These are phyloP conservation scores for Arion vulgaris DNA, from an alignment of 1,140 invertebrate genomes.

Conservation along the genomic window DNA sequence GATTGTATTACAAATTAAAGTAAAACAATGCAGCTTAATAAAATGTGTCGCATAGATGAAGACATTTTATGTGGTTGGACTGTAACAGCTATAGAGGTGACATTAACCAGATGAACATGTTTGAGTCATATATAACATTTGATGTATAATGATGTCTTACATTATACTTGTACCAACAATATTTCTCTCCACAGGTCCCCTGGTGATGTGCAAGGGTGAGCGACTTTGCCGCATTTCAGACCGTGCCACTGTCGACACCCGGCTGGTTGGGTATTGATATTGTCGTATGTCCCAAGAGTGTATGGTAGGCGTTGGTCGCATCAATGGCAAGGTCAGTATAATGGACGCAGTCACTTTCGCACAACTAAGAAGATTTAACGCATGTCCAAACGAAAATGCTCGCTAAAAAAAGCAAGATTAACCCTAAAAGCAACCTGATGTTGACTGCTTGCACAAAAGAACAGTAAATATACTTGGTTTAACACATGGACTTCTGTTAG, in stretches of 20 bases:
- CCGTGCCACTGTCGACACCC: constrained; percentile 15
- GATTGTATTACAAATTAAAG: too few species aligned
- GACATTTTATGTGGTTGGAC: too few species aligned
- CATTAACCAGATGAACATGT: too few species aligned
- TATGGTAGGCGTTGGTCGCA: not conserved
- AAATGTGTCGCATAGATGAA: too few species aligned
- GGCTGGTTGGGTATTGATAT: constrained; percentile 3
- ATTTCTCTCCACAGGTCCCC: not conserved
- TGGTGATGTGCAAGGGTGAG: constrained; percentile 5
- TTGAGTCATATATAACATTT: too few species aligned
- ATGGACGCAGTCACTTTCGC: not conserved
- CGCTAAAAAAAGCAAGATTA: not conserved
- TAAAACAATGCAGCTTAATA: too few species aligned
- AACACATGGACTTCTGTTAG: not conserved
- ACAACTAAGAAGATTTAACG: constrained; percentile 8
- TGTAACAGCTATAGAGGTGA: too few species aligned
- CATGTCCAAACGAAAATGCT: constrained; percentile 5
- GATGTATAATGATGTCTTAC: too few species aligned
- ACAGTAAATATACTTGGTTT: constrained; percentile 13
- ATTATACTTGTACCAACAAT: too few species aligned
- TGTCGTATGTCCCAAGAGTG: constrained; percentile 7
- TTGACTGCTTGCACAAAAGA: constrained; percentile 5
- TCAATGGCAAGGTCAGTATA: constrained; percentile 29
- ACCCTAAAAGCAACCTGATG: constrained; percentile 9
- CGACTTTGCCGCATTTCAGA: not conserved